Base-by-base conservation (phyloP, 2,888 invertebrate genomes). In the Xanthia togata region DNA sequence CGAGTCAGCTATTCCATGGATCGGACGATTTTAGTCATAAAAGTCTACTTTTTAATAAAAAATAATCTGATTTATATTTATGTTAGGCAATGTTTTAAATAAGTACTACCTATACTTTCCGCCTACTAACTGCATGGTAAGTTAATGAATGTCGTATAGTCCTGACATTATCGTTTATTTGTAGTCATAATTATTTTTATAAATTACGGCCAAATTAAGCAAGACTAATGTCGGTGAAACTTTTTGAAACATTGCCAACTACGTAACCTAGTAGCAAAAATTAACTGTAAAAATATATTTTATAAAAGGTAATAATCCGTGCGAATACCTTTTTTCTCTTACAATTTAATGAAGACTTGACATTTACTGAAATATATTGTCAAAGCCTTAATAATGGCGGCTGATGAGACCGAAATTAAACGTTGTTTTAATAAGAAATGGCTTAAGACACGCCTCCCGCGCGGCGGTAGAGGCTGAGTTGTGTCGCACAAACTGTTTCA, bases 331-430 rank as follows among this genome's bases (percentile, higher is more conserved):
- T 41, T 2, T 31, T 12, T 73, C 4, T 47, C 44, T 55, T 2
- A 38, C 6, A 65, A 73, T 75, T 65, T 63, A 59, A 50, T 47
- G n/a, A 57, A 72, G 67, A 62, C 60, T 55, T 55, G 62, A 31
- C 53, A 69, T 71, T 83, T 70, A 47, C 20, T 60, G 50, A 60
- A 74, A 72, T 9, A 72, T 9, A 76, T 83, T 44, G 31, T 73
- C 60, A 77, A 84, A 65, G 81, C 44, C 17, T 57, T 50, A 26
- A 53, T 76, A 55, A 78, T 35, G 31, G n/a, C 23, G 57, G 62
- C 65, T 84, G 82, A 73, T 70, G 77, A 65, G 62, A 70, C 35
- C 62, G n/a, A 68, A 76, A 84, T 84, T 79, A 71, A 81, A 82
- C 68, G 63, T 70, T 60, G 53, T 82, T 74, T 83, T 79, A 82